phyloP scores from a whole-genome alignment of 2,888 invertebrate species.

The Torymus texanus region DNA sequence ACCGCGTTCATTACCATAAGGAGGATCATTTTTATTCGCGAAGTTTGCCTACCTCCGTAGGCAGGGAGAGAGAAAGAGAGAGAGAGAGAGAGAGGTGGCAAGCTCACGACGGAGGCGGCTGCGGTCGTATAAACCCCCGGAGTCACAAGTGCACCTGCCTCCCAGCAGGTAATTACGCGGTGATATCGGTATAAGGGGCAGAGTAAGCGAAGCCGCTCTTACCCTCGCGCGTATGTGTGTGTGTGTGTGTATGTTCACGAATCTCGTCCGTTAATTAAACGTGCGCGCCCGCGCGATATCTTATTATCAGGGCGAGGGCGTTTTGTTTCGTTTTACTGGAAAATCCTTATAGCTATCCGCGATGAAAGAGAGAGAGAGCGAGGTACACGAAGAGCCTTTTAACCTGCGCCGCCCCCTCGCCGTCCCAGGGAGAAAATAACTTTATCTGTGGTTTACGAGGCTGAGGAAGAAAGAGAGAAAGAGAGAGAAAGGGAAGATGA shows the following conservation, averaged over 20 bases:
- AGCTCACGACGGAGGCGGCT: background rate
- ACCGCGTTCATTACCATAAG: slow-evolving; percentile 54
- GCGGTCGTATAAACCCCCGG: slow-evolving; percentile 48
- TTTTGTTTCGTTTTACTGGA: slow-evolving; percentile 31
- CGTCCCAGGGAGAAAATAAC: background rate
- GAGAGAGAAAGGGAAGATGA: background rate
- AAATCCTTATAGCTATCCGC: background rate
- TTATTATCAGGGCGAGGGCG: slow-evolving; percentile 40
- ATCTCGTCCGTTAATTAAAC: slow-evolving; percentile 57
- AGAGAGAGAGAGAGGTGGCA: background rate
- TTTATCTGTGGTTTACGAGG: background rate
- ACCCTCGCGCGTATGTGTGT: no score
- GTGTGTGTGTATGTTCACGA: slow-evolving; percentile 43
- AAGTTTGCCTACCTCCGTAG: slow-evolving; percentile 52
- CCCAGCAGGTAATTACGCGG: slow-evolving; percentile 54
- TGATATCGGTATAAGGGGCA: slow-evolving; percentile 41
- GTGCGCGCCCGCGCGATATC: slow-evolving; percentile 37
- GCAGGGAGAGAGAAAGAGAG: no score
- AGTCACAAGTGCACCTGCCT: slow-evolving; percentile 55
- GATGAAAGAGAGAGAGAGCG: no score
- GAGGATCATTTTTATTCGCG: slow-evolving; percentile 60
- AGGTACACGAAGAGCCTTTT: slow-evolving; percentile 23
- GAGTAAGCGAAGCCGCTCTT: background rate
- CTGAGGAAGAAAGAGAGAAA: background rate
- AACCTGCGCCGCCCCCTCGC: background rate